A percentile compares a stretch with the other conserved stretches of the same genome.
Evolutionary conservation across 1,140 invertebrate species (phyloP).

Genomic region (Agrypnia vestita): DNA sequence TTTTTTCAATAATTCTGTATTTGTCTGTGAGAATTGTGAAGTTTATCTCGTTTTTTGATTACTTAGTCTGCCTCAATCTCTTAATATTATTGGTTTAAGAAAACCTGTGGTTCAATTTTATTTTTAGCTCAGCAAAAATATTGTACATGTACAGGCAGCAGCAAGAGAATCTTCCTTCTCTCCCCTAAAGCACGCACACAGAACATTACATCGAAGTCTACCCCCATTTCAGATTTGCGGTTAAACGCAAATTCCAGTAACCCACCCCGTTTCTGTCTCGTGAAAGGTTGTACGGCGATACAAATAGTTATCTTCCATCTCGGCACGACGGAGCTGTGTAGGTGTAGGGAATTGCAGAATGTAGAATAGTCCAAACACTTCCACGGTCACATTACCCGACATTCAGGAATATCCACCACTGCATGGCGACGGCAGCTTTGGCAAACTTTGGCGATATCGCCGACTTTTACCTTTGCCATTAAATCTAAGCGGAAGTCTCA

Average conservation of each 20-base stretch:
- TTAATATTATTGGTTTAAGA: too few species aligned
- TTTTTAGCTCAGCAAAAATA: too few species aligned
- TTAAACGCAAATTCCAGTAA: too few species aligned
- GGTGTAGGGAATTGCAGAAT: neutral
- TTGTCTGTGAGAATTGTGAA: too few species aligned
- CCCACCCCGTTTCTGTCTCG: neutral
- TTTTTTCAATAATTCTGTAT: neutral
- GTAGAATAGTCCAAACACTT: neutral
- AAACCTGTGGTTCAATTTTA: too few species aligned
- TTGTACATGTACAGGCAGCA: too few species aligned
- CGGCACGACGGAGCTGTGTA: neutral
- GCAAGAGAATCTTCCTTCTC: too few species aligned
- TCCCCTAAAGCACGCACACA: too few species aligned
- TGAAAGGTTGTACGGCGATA: slow-evolving; percentile 13
- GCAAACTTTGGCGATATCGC: slow-evolving; percentile 39
- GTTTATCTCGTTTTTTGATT: too few species aligned
- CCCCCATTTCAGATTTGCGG: too few species aligned
- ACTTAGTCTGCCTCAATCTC: too few species aligned
- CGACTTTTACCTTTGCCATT: slow-evolving; percentile 47
- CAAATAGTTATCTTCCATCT: slow-evolving; percentile 26
- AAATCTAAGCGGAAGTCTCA: neutral
- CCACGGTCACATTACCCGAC: slow-evolving; percentile 1
- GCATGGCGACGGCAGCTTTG: neutral
- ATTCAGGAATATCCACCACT: neutral
- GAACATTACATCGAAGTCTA: too few species aligned